These are phyloP conservation scores for Netelia fuscicornis DNA, from an alignment of 2,888 invertebrate genomes.

Conservation along the genomic window DNA sequence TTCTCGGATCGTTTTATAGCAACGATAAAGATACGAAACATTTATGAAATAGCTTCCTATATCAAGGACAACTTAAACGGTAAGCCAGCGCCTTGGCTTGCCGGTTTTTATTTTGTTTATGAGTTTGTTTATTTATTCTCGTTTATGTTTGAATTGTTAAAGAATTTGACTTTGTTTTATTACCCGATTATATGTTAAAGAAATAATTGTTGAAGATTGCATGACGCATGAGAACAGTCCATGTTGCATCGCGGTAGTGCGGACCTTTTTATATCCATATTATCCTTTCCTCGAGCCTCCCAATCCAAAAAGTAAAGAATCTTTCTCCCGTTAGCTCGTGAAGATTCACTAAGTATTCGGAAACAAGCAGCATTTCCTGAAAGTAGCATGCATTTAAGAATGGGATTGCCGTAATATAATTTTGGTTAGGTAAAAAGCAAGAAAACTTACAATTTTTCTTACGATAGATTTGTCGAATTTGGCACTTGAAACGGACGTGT, in stretches of 20 bases:
- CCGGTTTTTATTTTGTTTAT: slow-evolving; percentile 65
- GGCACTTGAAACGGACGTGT: slow-evolving; percentile 89
- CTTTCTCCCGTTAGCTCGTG: neutral
- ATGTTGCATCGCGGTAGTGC: neutral
- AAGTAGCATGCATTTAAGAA: slow-evolving; percentile 31
- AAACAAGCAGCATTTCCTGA: slow-evolving; percentile 7
- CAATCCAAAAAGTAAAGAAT: neutral
- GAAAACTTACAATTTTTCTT: slow-evolving; percentile 1
- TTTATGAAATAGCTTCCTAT: slow-evolving; percentile 84
- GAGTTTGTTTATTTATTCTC: slow-evolving; percentile 13
- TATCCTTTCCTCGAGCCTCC: neutral
- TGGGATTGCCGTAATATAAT: slow-evolving; percentile 23
- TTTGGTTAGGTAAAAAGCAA: slow-evolving; percentile 15
- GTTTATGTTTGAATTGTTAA: neutral
- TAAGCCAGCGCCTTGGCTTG: slow-evolving; percentile 79
- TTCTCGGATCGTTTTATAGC: slow-evolving; percentile 83
- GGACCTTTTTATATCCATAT: neutral
- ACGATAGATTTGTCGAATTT: slow-evolving; percentile 91
- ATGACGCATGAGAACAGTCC: slow-evolving; percentile 49
- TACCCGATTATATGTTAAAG: neutral
- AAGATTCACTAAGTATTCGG: slow-evolving; percentile 4
- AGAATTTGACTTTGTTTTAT: neutral
- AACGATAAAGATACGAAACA: slow-evolving; percentile 82
- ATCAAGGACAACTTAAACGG: slow-evolving; percentile 84
- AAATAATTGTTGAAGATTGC: slow-evolving; percentile 16